phyloP scores from a whole-genome alignment of 1,140 invertebrate species.

The Gyrodactylus bullatarudis region DNA sequence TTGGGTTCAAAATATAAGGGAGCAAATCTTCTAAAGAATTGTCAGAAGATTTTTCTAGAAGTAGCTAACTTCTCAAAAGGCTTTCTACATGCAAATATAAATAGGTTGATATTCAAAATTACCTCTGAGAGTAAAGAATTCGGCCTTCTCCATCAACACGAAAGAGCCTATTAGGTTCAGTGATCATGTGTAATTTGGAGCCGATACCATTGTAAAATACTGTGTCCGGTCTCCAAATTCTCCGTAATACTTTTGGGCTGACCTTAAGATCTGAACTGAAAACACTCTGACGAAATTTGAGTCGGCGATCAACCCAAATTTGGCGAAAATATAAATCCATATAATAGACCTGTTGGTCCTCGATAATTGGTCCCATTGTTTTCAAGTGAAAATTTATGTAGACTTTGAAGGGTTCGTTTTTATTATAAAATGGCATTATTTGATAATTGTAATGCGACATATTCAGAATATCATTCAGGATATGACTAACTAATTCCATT shows the following conservation, averaged over 20 bases:
- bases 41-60: too few species aligned
- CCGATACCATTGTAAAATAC: slow-evolving; percentile 22
- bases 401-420: neutral
- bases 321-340: slow-evolving; percentile 15
- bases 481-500: neutral
- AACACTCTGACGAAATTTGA: slow-evolving; percentile 8
- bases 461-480: neutral
- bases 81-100: too few species aligned
- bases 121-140: slow-evolving; percentile 22
- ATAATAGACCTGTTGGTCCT: slow-evolving; percentile 12
- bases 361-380: slow-evolving; percentile 1
- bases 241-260: slow-evolving; percentile 12
- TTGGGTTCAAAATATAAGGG: too few species aligned
- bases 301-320: slow-evolving; percentile 12
- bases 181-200: slow-evolving; percentile 19
- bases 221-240: slow-evolving; percentile 20
- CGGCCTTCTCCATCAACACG: slow-evolving; percentile 15
- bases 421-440: neutral
- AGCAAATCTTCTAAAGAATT: too few species aligned
- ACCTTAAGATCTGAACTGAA: slow-evolving; percentile 10
- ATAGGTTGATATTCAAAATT: neutral
- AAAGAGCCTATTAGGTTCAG: slow-evolving; percentile 20
- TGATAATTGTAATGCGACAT: neutral
- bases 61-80: too few species aligned
- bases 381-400: neutral